Conservation (phyloP, 1,140 invertebrate species). For the Anadara kagoshimensis region DNA sequence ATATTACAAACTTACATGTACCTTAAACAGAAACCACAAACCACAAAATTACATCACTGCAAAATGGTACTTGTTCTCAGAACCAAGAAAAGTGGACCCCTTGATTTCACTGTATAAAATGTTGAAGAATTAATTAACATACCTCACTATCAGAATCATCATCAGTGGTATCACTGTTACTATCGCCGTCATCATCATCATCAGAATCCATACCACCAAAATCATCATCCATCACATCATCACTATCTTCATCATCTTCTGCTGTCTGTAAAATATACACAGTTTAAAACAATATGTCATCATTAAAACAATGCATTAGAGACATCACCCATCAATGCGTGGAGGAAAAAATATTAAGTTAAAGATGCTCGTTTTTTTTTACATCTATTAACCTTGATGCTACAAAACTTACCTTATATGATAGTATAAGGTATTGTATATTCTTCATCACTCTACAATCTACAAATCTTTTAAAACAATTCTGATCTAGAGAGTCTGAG, state of each 20-base stretch:
- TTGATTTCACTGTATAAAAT: neutral
- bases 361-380: neutral
- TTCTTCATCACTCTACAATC: too few relatives aligned
- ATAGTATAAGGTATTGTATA: too few relatives aligned
- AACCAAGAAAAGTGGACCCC: neutral
- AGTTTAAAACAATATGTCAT: neutral
- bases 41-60: neutral
- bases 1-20: neutral
- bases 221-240: constrained; percentile 24
- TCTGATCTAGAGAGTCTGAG: too few relatives aligned
- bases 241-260: constrained; percentile 18
- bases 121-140: neutral
- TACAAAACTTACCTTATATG: neutral
- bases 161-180: neutral
- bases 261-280: neutral
- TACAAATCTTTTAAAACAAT: too few relatives aligned
- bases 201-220: constrained; percentile 15
- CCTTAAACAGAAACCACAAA: neutral
- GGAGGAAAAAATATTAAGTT: neutral
- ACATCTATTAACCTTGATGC: neutral
- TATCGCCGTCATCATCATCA: constrained; percentile 7
- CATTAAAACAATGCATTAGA: neutral
- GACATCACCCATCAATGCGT: neutral
- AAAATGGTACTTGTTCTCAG: neutral
- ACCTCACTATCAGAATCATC: constrained; percentile 6